Base-by-base conservation (phyloP, 53 echinoderm and acorn worm species). In the Zoroaster sp. region DNA sequence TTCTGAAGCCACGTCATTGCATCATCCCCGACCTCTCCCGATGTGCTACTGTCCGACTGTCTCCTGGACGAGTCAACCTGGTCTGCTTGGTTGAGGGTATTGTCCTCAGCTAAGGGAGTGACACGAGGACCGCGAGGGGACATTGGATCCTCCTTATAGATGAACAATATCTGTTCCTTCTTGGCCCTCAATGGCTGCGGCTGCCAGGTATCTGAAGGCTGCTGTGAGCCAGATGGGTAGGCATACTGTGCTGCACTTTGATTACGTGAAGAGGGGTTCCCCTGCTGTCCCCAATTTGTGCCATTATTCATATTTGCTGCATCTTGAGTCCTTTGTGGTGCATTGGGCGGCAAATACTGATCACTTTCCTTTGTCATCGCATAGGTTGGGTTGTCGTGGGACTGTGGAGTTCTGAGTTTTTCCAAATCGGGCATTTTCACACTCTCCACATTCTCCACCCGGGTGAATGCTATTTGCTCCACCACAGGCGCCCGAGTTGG, bases 1-100 rank as follows among this genome's bases (percentile, higher is more conserved):
- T 79, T 93, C 73, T 92, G 92, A 12, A 99, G 90, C 99, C 99
- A 99, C 35, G 87, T 87, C 72, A 94, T 65, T 20, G 96, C 92
- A 69, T 93, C 94, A 40, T 92, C 91, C 0, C 85, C 73, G 13
- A 73, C 89, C 23, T 91, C 91, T 74, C 43, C 51, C 12, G 90
- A 69, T 25, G 91, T 44, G 28, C 87, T 45, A 34, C 59, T 42
- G 36, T 28, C 11, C 0, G 65, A 30, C 12, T 46, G 89, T 13
- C 43, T 23, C 25, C 44, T 20, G 15, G 77, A 34, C 9, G 18
- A 67, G 31, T 75, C 66, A 1, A 8, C 3, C 8, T 12, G 45
- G n/a, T 82, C 45, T 55, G 79, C 73, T 6, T 73, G 74, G 39
- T 31, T 71, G 10, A 9, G 18, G 3, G 66, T 21, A 25, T 78